Conservation (phyloP, 2,888 invertebrate genomes). For the Drosophila paracracens region DNA sequence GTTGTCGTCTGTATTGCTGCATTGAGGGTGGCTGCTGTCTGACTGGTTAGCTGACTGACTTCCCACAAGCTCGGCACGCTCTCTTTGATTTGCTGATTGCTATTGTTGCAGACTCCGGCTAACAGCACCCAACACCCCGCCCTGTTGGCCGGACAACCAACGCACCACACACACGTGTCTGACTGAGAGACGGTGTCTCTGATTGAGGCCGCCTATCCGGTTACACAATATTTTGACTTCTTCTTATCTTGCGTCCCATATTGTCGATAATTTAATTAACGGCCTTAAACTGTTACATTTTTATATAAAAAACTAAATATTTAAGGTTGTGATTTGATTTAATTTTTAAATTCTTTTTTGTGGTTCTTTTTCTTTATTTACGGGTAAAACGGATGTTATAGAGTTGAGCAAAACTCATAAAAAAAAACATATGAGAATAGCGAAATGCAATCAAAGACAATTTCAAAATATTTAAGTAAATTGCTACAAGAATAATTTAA, state of each 20-base stretch:
- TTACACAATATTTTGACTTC: constrained; percentile 83
- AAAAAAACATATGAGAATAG: background rate
- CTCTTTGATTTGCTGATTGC: constrained; percentile 67
- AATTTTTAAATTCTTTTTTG: background rate
- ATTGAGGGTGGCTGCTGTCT: constrained; percentile 69
- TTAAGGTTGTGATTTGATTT: background rate
- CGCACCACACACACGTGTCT: constrained; percentile 57
- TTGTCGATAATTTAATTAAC: constrained; percentile 68
- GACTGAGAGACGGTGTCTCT: constrained; percentile 44
- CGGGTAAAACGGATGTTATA: background rate
- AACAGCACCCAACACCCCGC: constrained; percentile 29
- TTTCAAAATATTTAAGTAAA: background rate
- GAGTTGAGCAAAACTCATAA: background rate
- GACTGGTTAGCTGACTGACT: constrained; percentile 65
- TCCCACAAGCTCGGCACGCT: constrained; percentile 31
- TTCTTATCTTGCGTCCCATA: constrained; percentile 55
- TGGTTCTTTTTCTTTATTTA: background rate
- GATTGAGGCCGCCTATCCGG: constrained; percentile 70
- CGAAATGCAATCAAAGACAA: background rate
- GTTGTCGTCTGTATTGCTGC: background rate
- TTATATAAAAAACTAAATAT: background rate
- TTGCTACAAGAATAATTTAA: background rate
- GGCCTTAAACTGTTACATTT: constrained; percentile 43
- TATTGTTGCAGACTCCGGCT: constrained; percentile 60
- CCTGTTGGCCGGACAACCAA: constrained; percentile 48